These are phyloP conservation scores for Meda fulgida DNA, from an alignment of 2,797 vertebrate genomes.

Conservation along the genomic window DNA sequence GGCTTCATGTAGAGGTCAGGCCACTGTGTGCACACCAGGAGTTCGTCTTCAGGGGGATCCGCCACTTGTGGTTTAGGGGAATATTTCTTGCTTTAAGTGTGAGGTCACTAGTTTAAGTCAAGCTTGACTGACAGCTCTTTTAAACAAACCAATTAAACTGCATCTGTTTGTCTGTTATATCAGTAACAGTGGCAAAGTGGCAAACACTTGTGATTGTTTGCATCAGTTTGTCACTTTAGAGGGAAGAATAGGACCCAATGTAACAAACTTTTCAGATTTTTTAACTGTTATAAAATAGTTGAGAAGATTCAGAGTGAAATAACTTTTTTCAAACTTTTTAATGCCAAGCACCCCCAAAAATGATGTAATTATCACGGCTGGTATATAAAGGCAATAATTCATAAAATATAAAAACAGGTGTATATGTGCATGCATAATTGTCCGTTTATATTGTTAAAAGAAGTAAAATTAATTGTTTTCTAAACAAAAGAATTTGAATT, in stretches of 20 bases:
- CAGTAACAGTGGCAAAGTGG: not conserved
- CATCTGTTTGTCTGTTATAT: not conserved
- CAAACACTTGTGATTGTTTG: not conserved
- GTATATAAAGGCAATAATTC: too few relatives aligned
- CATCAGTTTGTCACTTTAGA: not conserved
- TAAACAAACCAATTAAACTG: conserved; percentile 2
- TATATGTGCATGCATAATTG: not conserved
- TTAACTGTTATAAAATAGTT: not conserved
- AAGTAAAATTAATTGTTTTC: not conserved
- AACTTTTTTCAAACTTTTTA: not conserved
- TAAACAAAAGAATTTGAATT: not conserved
- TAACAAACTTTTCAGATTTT: not conserved
- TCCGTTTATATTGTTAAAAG: not conserved
- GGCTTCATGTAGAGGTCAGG: conserved; percentile 20
- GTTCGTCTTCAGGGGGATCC: conserved; percentile 3
- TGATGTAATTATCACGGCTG: not conserved
- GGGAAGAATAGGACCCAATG: not conserved
- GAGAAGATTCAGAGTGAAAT: not conserved
- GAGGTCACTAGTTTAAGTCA: not conserved
- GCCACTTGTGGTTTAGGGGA: not conserved
- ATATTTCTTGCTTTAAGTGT: not conserved
- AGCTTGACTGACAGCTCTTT: not conserved
- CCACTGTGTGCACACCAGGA: not conserved
- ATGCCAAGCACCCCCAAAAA: not conserved
- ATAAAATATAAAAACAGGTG: not conserved